Percentiles rank a stretch among this genome's conserved stretches.
phyloP scores from a whole-genome alignment of 2,888 invertebrate genomes.

The Scaptomyza flava region DNA sequence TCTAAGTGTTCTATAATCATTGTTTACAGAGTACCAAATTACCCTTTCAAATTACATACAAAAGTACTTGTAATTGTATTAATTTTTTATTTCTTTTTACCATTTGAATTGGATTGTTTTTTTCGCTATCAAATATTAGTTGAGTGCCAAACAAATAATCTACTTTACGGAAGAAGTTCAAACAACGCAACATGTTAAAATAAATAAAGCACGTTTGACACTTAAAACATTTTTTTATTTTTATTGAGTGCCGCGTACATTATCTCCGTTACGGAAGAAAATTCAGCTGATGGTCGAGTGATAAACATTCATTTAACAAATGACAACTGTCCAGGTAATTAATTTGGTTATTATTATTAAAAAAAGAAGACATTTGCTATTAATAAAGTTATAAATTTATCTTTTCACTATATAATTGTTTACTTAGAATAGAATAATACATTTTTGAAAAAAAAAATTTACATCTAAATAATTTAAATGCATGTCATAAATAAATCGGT shows the following conservation, averaged over 20 bases:
- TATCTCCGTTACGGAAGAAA: slow-evolving; percentile 4
- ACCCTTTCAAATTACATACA: slow-evolving; percentile 1
- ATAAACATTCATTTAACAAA: background rate
- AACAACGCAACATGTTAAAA: background rate
- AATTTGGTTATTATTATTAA: background rate
- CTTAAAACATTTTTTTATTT: background rate
- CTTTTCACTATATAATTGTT: slow-evolving; percentile 8
- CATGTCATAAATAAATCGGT: slow-evolving; percentile 38
- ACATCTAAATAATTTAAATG: slow-evolving; percentile 44
- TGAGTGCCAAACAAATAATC: background rate
- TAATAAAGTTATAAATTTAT: background rate
- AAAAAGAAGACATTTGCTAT: background rate
- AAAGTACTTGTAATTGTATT: slow-evolving; percentile 4
- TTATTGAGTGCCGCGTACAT: background rate
- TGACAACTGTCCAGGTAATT: background rate
- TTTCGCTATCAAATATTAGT: background rate
- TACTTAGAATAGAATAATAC: slow-evolving; percentile 42
- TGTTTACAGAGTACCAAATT: background rate
- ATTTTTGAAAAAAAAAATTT: slow-evolving; percentile 30
- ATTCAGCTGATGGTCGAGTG: background rate
- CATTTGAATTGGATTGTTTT: slow-evolving; percentile 14
- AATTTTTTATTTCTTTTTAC: background rate
- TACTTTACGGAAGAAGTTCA: background rate
- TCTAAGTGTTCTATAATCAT: no score
- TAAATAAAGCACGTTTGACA: background rate